Conservation (phyloP, 2,113 vertebrate genomes). For the Elanoides forficatus region DNA sequence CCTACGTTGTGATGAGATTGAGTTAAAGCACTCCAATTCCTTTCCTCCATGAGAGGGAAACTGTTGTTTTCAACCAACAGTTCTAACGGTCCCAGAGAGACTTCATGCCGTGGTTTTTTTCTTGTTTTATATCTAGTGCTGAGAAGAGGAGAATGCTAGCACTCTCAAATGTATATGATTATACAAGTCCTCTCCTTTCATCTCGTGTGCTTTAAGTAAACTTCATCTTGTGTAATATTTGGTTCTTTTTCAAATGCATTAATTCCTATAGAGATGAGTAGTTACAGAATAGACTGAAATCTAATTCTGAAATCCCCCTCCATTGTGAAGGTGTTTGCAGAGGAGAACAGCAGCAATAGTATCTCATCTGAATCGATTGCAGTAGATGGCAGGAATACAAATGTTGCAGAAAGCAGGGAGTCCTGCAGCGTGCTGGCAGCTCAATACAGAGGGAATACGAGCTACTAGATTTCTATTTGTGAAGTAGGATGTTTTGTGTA, state of each 20-base stretch:
- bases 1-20: background rate
- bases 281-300: background rate
- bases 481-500: background rate
- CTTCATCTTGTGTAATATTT: background rate
- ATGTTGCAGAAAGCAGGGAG: background rate
- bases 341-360: background rate
- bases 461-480: background rate
- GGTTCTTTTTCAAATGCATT: background rate
- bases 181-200: background rate
- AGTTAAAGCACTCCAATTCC: background rate
- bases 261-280: background rate
- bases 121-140: background rate
- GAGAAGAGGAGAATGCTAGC: background rate
- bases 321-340: background rate
- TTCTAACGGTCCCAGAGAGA: background rate
- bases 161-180: background rate
- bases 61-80: background rate
- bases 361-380: background rate
- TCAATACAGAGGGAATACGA: accelerated
- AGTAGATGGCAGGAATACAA: background rate
- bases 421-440: background rate
- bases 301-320: background rate
- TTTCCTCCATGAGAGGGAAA: background rate
- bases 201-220: background rate
- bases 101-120: background rate